Conservation (phyloP, 2,797 vertebrate genomes). For the Lepilemur septentrionalis region DNA sequence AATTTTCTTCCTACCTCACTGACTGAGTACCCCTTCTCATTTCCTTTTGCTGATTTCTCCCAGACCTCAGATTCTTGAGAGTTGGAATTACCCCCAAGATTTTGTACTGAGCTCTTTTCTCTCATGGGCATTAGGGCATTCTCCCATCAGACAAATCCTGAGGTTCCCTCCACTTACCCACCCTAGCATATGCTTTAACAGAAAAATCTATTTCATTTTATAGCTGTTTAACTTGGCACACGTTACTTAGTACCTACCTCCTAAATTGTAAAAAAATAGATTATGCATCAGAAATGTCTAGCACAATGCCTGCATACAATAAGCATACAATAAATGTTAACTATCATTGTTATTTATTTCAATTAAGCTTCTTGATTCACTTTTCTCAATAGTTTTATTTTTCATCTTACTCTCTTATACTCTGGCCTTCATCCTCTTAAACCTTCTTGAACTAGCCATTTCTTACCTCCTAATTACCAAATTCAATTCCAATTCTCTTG, state of each 20-base stretch:
- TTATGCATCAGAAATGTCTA: neutral
- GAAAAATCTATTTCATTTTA: neutral
- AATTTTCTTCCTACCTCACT: neutral
- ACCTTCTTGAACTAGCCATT: neutral
- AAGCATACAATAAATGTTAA: neutral
- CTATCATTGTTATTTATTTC: neutral
- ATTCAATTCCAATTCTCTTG: neutral
- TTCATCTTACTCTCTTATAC: neutral
- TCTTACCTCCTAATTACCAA: neutral
- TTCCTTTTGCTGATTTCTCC: neutral
- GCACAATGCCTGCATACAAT: neutral
- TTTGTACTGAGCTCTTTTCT: neutral
- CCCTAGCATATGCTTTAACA: neutral
- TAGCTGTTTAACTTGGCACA: neutral
- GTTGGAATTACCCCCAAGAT: neutral
- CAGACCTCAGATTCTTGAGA: neutral
- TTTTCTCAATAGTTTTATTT: constrained; percentile 23
- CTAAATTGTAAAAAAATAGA: neutral
- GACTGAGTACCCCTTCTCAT: neutral
- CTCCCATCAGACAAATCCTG: neutral
- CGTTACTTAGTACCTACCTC: neutral
- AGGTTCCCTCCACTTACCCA: neutral
- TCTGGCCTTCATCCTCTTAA: neutral
- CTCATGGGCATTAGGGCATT: neutral
- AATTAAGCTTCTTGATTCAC: neutral